Conservation (phyloP, 2,113 vertebrate species). For the Danionella cerebrum region DNA sequence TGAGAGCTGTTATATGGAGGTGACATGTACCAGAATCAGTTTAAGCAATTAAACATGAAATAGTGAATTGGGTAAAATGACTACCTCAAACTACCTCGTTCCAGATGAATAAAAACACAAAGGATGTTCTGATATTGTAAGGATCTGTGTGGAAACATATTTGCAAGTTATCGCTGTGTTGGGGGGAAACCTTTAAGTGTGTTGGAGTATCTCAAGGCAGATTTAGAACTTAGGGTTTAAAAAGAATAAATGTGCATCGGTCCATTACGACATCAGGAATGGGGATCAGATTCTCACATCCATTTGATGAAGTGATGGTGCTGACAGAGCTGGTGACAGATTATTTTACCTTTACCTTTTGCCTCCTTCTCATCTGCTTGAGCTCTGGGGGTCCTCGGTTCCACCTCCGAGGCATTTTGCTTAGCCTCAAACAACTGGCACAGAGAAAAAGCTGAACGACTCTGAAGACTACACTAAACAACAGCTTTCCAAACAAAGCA, state of each 20-base stretch:
- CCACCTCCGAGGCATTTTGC: slow-evolving; percentile 50
- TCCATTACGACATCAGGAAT: background rate
- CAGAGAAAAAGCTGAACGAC: no score
- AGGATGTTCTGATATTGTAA: background rate
- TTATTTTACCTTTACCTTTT: slow-evolving; percentile 38
- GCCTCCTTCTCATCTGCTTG: slow-evolving; percentile 46
- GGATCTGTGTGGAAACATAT: background rate
- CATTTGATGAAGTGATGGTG: slow-evolving; percentile 3
- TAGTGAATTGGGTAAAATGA: no score
- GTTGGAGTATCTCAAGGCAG: slow-evolving; percentile 1
- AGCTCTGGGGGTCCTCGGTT: slow-evolving; percentile 50
- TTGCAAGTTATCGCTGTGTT: background rate
- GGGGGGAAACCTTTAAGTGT: background rate
- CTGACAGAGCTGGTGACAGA: slow-evolving; percentile 5
- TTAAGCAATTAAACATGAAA: background rate
- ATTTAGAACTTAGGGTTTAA: background rate
- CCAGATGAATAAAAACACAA: no score
- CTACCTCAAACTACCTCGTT: no score
- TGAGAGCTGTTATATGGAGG: background rate
- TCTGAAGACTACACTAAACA: no score
- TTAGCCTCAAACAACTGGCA: no score
- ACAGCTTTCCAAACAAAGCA: no score
- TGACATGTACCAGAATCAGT: background rate
- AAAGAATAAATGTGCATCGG: background rate
- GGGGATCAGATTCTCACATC: background rate